phyloP scores from a whole-genome alignment of 2,888 invertebrate species.

The Lasius platythorax region DNA sequence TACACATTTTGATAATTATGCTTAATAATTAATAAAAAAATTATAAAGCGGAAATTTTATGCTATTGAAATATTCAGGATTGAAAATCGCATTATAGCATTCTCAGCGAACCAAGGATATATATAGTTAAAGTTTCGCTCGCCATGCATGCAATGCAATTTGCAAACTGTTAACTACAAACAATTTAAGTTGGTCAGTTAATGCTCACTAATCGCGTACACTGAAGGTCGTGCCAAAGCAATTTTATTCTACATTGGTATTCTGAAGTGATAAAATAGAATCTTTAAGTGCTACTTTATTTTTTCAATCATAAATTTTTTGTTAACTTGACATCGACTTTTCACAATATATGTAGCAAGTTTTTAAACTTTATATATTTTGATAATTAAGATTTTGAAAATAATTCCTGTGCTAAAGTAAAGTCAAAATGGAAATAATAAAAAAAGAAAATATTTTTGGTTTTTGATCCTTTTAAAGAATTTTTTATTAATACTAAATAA shows the following conservation, averaged over 20 bases:
- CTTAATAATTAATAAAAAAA: not conserved
- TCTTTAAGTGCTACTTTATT: not conserved
- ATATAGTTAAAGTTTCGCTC: not conserved
- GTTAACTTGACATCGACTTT: not conserved
- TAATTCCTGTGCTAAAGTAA: not conserved
- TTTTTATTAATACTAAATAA: not conserved
- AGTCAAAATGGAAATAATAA: not conserved
- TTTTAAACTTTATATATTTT: not conserved
- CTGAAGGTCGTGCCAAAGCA: constrained; percentile 25
- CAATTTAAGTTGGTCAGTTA: constrained; percentile 42
- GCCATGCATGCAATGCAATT: constrained; percentile 1
- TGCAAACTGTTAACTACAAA: constrained; percentile 29
- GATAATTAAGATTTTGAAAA: constrained; percentile 14
- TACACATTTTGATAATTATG: not conserved
- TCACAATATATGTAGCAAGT: not conserved
- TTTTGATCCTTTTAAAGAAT: not conserved
- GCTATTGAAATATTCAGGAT: not conserved
- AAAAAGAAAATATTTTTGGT: constrained; percentile 9
- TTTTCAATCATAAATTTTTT: not conserved
- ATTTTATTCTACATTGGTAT: not conserved
- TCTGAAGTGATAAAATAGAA: constrained; percentile 1
- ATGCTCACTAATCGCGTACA: constrained; percentile 29
- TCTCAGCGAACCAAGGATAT: constrained; percentile 1
- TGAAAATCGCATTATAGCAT: not conserved
- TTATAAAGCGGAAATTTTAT: not conserved